Evolutionary conservation across 2,888 invertebrate species (phyloP).

Genomic region (Chaetogeoica ovagalla): DNA sequence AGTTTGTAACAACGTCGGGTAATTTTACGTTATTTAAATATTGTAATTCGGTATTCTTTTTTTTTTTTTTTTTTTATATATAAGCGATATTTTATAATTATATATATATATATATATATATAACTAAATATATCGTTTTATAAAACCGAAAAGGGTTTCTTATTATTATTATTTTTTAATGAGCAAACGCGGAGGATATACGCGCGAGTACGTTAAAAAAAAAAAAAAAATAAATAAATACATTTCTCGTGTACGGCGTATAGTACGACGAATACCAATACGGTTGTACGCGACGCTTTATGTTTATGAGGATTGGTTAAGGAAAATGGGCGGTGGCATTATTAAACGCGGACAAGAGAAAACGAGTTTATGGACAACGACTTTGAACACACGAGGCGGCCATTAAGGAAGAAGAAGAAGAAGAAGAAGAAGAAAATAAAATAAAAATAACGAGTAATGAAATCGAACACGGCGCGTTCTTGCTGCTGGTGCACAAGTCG

Average conservation of each 20-base stretch:
- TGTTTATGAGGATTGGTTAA: slow-evolving; percentile 43
- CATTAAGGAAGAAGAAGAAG: slow-evolving; percentile 38
- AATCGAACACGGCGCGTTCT: slow-evolving; percentile 18
- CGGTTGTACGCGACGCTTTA: background rate
- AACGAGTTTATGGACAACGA: slow-evolving; percentile 50
- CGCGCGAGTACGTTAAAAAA: too few relatives aligned
- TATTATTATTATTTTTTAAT: background rate
- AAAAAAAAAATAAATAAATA: too few relatives aligned
- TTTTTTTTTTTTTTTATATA: too few relatives aligned
- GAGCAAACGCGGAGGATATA: background rate
- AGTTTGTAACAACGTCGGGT: too few relatives aligned
- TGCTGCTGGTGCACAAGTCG: slow-evolving; percentile 10
- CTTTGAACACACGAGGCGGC: slow-evolving; percentile 47
- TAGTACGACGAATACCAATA: slow-evolving; percentile 19
- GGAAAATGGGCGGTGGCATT: slow-evolving; percentile 44
- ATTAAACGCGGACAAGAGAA: slow-evolving; percentile 41
- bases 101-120: too few relatives aligned
- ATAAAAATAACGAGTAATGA: slow-evolving; percentile 44
- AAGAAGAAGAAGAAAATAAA: slow-evolving; percentile 25
- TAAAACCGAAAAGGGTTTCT: too few relatives aligned
- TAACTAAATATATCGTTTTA: too few relatives aligned
- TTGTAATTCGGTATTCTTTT: too few relatives aligned
- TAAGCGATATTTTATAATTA: too few relatives aligned
- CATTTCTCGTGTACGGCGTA: background rate
- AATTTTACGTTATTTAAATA: too few relatives aligned